phyloP scores from a whole-genome alignment of 2,113 vertebrate genomes.

The Brienomyrus longianalis region DNA sequence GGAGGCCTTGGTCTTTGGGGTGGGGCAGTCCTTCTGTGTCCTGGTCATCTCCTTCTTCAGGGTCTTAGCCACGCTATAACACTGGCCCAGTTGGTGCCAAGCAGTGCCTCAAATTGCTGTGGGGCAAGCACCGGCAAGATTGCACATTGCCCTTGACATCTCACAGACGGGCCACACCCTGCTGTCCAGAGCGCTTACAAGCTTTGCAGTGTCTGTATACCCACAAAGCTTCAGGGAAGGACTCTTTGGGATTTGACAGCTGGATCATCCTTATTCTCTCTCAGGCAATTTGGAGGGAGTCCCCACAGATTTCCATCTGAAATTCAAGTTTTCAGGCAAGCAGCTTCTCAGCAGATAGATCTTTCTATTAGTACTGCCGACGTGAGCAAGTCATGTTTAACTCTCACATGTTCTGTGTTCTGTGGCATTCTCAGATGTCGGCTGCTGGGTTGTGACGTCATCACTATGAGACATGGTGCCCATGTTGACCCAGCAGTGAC shows the following conservation, averaged over 20 bases:
- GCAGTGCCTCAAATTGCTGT: not conserved
- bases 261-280: not conserved
- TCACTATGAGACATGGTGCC: not conserved
- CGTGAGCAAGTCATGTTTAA: not conserved
- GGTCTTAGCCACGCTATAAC: slow-evolving; percentile 86
- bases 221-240: not conserved
- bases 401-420: not conserved
- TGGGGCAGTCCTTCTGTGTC: slow-evolving; percentile 85
- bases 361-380: not conserved
- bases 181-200: not conserved
- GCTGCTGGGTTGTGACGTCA: not conserved
- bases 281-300: not conserved
- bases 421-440: not conserved
- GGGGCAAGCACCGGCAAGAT: not conserved
- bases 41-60: slow-evolving; percentile 86
- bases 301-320: not conserved
- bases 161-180: not conserved
- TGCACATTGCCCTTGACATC: not conserved
- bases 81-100: slow-evolving; percentile 1
- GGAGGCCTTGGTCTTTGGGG: slow-evolving; percentile 83
- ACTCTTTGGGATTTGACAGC: not conserved
- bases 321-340: not conserved
- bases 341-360: not conserved
- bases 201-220: not conserved
- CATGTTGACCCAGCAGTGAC: not conserved